Evolutionary conservation across 2,797 vertebrate species (phyloP).

Genomic region (Sebastes vulpes): DNA sequence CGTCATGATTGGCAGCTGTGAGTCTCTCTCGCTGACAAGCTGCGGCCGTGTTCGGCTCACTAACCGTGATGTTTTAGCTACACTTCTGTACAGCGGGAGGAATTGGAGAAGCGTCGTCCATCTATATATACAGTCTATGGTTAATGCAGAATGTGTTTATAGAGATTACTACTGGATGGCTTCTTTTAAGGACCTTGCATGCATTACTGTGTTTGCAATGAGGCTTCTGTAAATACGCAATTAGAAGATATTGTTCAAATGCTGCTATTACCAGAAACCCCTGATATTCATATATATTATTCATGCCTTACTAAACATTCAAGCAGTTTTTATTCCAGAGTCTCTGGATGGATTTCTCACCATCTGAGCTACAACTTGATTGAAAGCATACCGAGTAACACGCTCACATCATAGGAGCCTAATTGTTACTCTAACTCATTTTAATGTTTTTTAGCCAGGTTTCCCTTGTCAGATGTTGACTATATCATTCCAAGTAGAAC

Average conservation of each 20-base stretch:
- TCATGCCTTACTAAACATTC: neutral
- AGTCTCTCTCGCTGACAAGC: no score
- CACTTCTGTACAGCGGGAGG: no score
- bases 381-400: neutral
- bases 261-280: neutral
- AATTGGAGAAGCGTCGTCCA: no score
- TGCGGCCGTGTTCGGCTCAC: no score
- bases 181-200: neutral
- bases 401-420: neutral
- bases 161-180: neutral
- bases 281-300: neutral
- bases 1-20: no score
- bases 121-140: no score
- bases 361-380: neutral
- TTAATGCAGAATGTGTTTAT: no score
- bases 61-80: fast-evolving
- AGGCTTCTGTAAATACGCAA: neutral
- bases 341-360: neutral
- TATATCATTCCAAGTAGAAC: neutral
- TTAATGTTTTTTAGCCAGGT: neutral
- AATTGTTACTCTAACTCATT: neutral
- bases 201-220: neutral
- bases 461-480: neutral
- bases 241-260: neutral
- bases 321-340: neutral